A percentile compares a stretch with the other conserved stretches of the same genome.
These are phyloP conservation scores for Meteorus sp. DNA, from an alignment of 1,140 invertebrate species.

Conservation along the genomic window DNA sequence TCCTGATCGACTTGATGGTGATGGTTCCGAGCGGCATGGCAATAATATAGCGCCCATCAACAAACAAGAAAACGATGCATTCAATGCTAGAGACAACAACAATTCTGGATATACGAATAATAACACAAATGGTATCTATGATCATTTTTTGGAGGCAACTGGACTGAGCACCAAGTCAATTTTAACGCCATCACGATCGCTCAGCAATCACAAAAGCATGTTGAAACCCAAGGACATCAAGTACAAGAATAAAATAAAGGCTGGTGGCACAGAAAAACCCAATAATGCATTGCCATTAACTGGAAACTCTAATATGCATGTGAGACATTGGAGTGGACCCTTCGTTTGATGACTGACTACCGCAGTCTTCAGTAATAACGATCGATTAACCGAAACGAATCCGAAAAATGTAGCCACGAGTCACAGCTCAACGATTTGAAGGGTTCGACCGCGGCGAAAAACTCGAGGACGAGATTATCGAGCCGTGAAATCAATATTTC, in stretches of 20 bases:
- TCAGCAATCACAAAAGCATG: constrained; percentile 76
- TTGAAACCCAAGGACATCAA: constrained; percentile 79
- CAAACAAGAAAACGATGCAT: constrained; percentile 33
- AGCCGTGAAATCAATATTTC: constrained; percentile 12
- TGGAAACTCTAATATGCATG: constrained; percentile 39
- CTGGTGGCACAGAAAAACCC: constrained; percentile 51
- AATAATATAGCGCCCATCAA: constrained; percentile 38
- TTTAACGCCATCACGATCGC: constrained; percentile 69
- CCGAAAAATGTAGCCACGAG: not conserved
- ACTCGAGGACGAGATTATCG: not conserved
- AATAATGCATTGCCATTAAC: constrained; percentile 30
- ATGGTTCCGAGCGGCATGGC: constrained; percentile 62
- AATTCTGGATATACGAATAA: constrained; percentile 33
- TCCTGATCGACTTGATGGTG: constrained; percentile 62
- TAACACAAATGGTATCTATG: constrained; percentile 52
- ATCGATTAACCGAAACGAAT: constrained; percentile 14
- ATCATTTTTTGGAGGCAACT: constrained; percentile 77
- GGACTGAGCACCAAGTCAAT: constrained; percentile 81
- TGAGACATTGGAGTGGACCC: constrained; percentile 59
- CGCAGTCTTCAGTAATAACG: constrained; percentile 25
- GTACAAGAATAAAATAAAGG: constrained; percentile 57
- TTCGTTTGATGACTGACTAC: constrained; percentile 53
- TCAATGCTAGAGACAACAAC: constrained; percentile 38
- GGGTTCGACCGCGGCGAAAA: constrained; percentile 11
- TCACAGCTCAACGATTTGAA: constrained; percentile 2